Conservation (phyloP, 2,888 invertebrate genomes). For the Pyralis farinalis region DNA sequence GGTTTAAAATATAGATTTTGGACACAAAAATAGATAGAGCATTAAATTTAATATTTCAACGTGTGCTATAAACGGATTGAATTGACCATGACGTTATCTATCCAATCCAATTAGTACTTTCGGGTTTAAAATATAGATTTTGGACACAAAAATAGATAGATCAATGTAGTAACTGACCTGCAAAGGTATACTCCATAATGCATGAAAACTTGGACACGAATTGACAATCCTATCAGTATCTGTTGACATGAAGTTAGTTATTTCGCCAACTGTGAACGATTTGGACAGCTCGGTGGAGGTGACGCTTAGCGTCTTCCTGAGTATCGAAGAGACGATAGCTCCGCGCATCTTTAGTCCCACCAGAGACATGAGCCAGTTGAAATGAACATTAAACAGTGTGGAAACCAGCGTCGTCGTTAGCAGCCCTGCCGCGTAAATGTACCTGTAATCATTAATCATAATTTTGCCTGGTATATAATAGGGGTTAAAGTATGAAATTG, state of each 20-base stretch:
- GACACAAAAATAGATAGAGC: too few species aligned
- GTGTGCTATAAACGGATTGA: too few species aligned
- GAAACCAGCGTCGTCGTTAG: slow-evolving; percentile 71
- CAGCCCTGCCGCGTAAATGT: slow-evolving; percentile 62
- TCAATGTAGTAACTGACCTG: slow-evolving; percentile 75
- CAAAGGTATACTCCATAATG: slow-evolving; percentile 97
- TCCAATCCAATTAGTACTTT: too few species aligned
- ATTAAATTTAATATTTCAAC: too few species aligned
- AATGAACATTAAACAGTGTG: slow-evolving; percentile 92
- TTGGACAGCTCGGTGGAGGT: slow-evolving; percentile 69
- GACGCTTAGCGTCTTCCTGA: slow-evolving; percentile 80
- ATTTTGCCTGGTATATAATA: too few species aligned
- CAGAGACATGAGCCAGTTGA: slow-evolving; percentile 92
- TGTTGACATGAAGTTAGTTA: slow-evolving; percentile 98
- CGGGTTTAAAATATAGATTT: too few species aligned
- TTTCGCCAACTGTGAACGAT: slow-evolving; percentile 87
- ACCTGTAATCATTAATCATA: too few species aligned
- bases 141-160: too few species aligned
- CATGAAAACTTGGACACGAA: slow-evolving; percentile 97
- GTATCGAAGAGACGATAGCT: slow-evolving; percentile 87
- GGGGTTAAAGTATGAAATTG: too few species aligned
- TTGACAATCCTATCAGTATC: slow-evolving; percentile 97
- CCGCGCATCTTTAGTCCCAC: slow-evolving; percentile 93
- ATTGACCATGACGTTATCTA: too few species aligned
- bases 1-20: too few species aligned